These are phyloP conservation scores for Ailurus styani DNA, from an alignment of 2,113 vertebrate genomes.

Conservation along the genomic window DNA sequence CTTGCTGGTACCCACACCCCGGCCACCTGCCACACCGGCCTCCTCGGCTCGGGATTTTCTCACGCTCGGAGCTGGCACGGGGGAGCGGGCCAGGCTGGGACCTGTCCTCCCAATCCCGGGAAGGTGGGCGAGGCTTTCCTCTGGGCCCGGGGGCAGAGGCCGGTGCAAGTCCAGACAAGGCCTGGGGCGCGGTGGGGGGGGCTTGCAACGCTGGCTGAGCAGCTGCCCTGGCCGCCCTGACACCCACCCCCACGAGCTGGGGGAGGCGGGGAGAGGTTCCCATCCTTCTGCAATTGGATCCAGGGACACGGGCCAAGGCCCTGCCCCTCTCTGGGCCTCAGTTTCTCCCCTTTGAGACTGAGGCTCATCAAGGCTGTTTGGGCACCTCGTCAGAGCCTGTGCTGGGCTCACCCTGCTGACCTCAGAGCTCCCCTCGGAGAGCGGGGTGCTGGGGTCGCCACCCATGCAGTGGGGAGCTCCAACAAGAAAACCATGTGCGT, in stretches of 20 bases:
- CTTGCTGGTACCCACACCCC: slow-evolving; percentile 37
- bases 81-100: slow-evolving; percentile 68
- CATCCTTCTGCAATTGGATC: background rate
- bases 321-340: background rate
- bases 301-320: background rate
- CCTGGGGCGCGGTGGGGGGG: background rate
- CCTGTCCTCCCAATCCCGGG: slow-evolving; percentile 76
- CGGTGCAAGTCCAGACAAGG: slow-evolving; percentile 77
- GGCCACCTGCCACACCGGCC: slow-evolving; percentile 67
- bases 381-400: background rate
- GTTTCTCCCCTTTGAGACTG: background rate
- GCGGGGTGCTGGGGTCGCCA: rapidly evolving
- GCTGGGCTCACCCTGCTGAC: rapidly evolving
- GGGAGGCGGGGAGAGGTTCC: background rate
- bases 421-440: background rate
- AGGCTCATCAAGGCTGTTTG: rapidly evolving
- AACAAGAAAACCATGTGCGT: rapidly evolving
- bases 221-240: slow-evolving; percentile 13
- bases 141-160: slow-evolving; percentile 70
- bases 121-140: slow-evolving; percentile 68
- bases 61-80: slow-evolving; percentile 81
- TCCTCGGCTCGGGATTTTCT: slow-evolving; percentile 79
- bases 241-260: rapidly evolving
- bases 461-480: background rate
- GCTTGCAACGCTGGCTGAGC: slow-evolving; percentile 46